These are phyloP conservation scores for Glaucomys volans DNA, from an alignment of 2,113 vertebrate genomes.

Conservation along the genomic window DNA sequence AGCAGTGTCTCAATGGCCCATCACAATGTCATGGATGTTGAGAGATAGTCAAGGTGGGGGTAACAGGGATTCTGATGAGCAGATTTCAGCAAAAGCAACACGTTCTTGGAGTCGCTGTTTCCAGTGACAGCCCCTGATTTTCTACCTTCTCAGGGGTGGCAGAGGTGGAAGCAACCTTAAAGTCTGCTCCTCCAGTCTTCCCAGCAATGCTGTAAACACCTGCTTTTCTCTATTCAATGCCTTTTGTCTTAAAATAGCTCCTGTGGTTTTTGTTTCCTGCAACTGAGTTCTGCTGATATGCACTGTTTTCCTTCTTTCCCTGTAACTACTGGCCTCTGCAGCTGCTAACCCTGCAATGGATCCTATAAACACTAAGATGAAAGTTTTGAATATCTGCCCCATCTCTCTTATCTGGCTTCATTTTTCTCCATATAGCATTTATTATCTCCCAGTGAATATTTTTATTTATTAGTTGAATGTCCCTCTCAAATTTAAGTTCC, in stretches of 20 bases:
- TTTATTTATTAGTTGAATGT: neutral
- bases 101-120: neutral
- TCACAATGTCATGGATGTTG: neutral
- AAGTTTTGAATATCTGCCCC: neutral
- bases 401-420: neutral
- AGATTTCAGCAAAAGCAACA: neutral
- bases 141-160: accelerated
- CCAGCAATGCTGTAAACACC: neutral
- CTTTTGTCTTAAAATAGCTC: slow-evolving; percentile 70
- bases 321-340: slow-evolving; percentile 54
- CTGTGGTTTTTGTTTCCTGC: slow-evolving; percentile 74
- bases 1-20: neutral
- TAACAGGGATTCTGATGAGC: neutral
- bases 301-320: slow-evolving; percentile 49
- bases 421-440: neutral
- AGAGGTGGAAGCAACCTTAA: neutral
- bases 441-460: neutral
- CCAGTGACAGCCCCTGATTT: neutral
- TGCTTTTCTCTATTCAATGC: slow-evolving; percentile 20
- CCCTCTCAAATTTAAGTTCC: neutral
- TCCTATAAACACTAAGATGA: neutral
- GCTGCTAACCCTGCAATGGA: neutral
- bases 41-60: neutral
- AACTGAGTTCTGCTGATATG: slow-evolving; percentile 36
- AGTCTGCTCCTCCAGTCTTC: neutral